Evolutionary conservation across 2,797 vertebrate genomes (phyloP).

Genomic region (Pangasius larnaudii): DNA sequence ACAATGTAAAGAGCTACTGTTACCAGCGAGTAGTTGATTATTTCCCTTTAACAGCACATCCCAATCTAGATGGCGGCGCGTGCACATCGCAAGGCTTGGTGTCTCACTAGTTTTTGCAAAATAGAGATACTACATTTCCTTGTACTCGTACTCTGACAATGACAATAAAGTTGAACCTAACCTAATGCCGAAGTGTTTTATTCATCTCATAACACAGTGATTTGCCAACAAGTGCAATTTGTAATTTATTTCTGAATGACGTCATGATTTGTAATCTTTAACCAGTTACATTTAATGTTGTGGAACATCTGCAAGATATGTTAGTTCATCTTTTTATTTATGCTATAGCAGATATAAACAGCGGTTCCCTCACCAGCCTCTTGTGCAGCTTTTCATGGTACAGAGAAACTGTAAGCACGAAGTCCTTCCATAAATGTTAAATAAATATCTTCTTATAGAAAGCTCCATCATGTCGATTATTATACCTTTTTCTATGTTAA

Average conservation of each 20-base stretch:
- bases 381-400: not conserved
- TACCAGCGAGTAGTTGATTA: not conserved
- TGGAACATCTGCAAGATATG: not conserved
- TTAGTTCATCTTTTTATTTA: not conserved
- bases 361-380: not conserved
- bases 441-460: not conserved
- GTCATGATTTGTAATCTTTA: not conserved
- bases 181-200: not conserved
- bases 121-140: no score
- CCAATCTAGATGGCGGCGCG: no score
- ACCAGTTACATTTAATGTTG: slow-evolving; percentile 3
- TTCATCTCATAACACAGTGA: not conserved
- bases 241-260: not conserved
- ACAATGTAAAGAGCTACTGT: not conserved
- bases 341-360: not conserved
- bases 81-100: no score
- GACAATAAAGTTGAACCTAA: no score
- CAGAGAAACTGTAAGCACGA: not conserved
- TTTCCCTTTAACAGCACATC: not conserved
- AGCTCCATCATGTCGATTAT: not conserved
- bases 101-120: no score
- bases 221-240: not conserved
- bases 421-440: not conserved
- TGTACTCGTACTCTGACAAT: no score
- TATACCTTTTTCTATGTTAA: not conserved